Percentiles rank a stretch among this genome's conserved stretches.
Conservation (phyloP, 2,113 vertebrate species). For the Forbesichthys papilliferus region DNA sequence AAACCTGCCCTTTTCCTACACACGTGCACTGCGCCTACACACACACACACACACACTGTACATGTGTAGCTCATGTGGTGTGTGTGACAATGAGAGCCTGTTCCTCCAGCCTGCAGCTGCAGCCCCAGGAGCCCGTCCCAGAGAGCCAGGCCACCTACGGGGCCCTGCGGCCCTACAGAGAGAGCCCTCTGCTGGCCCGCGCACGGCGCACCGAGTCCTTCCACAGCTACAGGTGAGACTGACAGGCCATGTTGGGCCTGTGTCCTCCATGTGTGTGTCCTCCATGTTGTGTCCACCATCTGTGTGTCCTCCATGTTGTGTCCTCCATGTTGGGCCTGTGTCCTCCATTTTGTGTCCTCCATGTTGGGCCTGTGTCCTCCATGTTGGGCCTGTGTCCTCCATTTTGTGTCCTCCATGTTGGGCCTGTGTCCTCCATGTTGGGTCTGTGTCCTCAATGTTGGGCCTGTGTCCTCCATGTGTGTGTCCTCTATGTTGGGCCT, state of each 20-base stretch:
- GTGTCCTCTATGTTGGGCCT: no score
- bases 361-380: not conserved
- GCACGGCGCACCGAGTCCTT: slow-evolving; percentile 94
- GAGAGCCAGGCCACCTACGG: slow-evolving; percentile 86
- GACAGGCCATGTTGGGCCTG: no score
- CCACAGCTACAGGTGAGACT: slow-evolving; percentile 81
- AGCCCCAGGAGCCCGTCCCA: slow-evolving; percentile 80
- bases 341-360: not conserved
- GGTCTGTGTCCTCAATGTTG: no score
- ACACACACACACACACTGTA: not conserved
- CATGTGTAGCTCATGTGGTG: not conserved
- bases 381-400: no score
- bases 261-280: not conserved
- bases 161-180: slow-evolving; percentile 89
- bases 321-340: no score
- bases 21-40: no score
- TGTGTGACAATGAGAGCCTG: not conserved
- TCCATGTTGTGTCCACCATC: no score
- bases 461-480: no score
- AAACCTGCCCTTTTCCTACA: no score
- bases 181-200: slow-evolving; percentile 92
- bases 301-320: no score
- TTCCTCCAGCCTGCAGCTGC: slow-evolving; percentile 86
- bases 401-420: no score
- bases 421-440: not conserved